These are phyloP conservation scores for Apeira syringaria DNA, from an alignment of 2,888 invertebrate species.

Conservation along the genomic window DNA sequence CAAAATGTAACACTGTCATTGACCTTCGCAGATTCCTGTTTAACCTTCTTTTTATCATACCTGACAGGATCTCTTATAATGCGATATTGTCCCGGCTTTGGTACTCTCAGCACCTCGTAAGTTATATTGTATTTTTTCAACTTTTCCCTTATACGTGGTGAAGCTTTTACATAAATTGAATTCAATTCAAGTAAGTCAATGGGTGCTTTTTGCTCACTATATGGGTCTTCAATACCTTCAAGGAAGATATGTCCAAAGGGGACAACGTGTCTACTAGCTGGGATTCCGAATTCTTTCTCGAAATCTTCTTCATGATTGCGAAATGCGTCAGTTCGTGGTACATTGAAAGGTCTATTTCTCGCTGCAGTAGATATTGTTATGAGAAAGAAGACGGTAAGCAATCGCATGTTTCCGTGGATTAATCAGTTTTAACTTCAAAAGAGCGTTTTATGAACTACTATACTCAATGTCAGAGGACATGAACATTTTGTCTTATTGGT, in stretches of 20 bases:
- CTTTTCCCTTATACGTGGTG: not conserved
- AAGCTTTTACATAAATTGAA: slow-evolving; percentile 2
- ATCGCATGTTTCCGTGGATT: slow-evolving; percentile 38
- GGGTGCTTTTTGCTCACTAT: slow-evolving; percentile 31
- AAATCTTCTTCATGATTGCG: not conserved
- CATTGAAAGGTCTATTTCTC: slow-evolving; percentile 10
- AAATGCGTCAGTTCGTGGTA: not conserved
- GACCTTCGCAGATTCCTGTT: not conserved
- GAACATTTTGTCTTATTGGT: too few relatives aligned
- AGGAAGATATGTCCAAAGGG: slow-evolving; percentile 51
- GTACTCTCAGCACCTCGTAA: not conserved
- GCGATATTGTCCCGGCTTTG: not conserved
- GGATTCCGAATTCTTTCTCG: not conserved
- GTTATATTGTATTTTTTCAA: slow-evolving; percentile 3
- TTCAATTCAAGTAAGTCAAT: slow-evolving; percentile 38
- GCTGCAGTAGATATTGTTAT: slow-evolving; percentile 28
- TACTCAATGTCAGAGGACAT: slow-evolving; percentile 12
- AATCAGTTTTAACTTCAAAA: slow-evolving; percentile 3
- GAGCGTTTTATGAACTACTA: slow-evolving; percentile 23
- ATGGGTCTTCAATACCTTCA: slow-evolving; percentile 42
- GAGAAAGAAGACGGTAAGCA: slow-evolving; percentile 31
- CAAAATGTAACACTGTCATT: slow-evolving; percentile 2
- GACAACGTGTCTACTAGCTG: slow-evolving; percentile 25
- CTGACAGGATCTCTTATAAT: not conserved
- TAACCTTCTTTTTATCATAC: not conserved